A percentile compares a stretch with the other conserved stretches of the same genome.
Conservation (phyloP, 2,888 invertebrate species). For the Hedya salicella region DNA sequence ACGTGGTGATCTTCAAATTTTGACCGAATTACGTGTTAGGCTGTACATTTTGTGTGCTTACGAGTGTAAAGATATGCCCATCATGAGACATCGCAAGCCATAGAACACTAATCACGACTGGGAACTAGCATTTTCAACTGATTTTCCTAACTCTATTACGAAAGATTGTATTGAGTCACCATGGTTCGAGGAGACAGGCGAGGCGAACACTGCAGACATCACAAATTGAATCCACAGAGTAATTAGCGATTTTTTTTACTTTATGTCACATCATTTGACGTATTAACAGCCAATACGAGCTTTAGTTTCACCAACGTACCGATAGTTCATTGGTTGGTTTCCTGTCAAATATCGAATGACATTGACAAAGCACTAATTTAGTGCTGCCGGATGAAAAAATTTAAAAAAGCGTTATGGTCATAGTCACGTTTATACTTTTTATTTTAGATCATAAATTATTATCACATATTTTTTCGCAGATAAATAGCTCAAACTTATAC, state of each 20-base stretch:
- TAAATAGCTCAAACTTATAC: too few species aligned
- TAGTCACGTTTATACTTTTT: too few species aligned
- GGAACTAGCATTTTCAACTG: slow-evolving; percentile 57
- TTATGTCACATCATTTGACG: slow-evolving; percentile 10
- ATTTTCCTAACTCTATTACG: slow-evolving; percentile 58
- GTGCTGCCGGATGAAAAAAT: slow-evolving; percentile 1
- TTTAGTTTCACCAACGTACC: slow-evolving; percentile 32
- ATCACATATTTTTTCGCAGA: not conserved
- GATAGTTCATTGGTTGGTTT: slow-evolving; percentile 19
- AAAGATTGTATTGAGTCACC: slow-evolving; percentile 53
- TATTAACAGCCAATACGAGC: slow-evolving; percentile 31
- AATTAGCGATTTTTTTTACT: slow-evolving; percentile 12
- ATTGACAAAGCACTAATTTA: not conserved
- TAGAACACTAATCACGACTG: slow-evolving; percentile 62
- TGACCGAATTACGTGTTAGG: slow-evolving; percentile 66
- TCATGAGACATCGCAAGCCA: slow-evolving; percentile 73
- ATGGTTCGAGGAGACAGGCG: slow-evolving; percentile 36
- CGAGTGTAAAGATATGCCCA: slow-evolving; percentile 54
- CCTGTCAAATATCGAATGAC: slow-evolving; percentile 17
- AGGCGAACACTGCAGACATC: slow-evolving; percentile 36
- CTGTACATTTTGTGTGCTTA: slow-evolving; percentile 51
- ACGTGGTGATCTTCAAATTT: slow-evolving; percentile 69
- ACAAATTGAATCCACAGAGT: slow-evolving; percentile 36
- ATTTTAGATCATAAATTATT: too few species aligned
- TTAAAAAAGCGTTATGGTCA: too few species aligned